A percentile compares a stretch with the other conserved stretches of the same genome.
These are phyloP conservation scores for Scomber japonicus DNA, from an alignment of 2,113 vertebrate genomes.

Conservation along the genomic window DNA sequence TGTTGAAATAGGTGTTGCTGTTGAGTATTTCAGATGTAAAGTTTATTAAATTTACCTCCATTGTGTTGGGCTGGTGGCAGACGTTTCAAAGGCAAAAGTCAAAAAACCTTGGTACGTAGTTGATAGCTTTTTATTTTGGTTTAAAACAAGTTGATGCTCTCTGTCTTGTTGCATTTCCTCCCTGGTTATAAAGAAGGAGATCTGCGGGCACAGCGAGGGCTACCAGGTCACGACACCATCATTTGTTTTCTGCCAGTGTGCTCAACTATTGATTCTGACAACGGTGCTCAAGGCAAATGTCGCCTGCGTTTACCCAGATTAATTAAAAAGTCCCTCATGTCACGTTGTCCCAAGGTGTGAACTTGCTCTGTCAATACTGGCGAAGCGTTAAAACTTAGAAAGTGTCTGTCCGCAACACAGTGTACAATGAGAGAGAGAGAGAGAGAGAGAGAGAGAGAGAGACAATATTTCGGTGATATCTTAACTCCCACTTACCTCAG, in stretches of 20 bases:
- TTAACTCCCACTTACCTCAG: slow-evolving; percentile 22
- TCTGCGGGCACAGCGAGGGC: slow-evolving; percentile 17
- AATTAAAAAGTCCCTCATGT: slow-evolving; percentile 80
- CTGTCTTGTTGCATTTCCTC: slow-evolving; percentile 2
- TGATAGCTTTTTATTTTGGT: not conserved
- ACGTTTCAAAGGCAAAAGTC: not conserved
- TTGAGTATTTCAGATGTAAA: not conserved
- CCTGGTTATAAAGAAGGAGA: slow-evolving; percentile 35
- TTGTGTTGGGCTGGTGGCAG: not conserved
- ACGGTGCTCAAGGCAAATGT: slow-evolving; percentile 78
- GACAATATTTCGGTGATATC: slow-evolving; percentile 23
- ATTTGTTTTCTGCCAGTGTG: slow-evolving; percentile 75
- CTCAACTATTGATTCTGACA: slow-evolving; percentile 79
- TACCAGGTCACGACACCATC: slow-evolving; percentile 61
- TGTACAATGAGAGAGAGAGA: slow-evolving; percentile 23
- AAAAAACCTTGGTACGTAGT: not conserved
- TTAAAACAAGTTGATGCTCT: slow-evolving; percentile 1
- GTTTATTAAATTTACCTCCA: not conserved
- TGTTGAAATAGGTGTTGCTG: no score
- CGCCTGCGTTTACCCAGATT: slow-evolving; percentile 74
- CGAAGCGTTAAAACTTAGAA: slow-evolving; percentile 34
- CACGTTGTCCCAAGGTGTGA: slow-evolving; percentile 57
- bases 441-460: not conserved
- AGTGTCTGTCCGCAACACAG: not conserved
- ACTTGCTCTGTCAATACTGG: slow-evolving; percentile 50